Percentiles rank a stretch among this genome's conserved stretches.
phyloP scores from a whole-genome alignment of 2,888 invertebrate species.

The Desoria tigrina region DNA sequence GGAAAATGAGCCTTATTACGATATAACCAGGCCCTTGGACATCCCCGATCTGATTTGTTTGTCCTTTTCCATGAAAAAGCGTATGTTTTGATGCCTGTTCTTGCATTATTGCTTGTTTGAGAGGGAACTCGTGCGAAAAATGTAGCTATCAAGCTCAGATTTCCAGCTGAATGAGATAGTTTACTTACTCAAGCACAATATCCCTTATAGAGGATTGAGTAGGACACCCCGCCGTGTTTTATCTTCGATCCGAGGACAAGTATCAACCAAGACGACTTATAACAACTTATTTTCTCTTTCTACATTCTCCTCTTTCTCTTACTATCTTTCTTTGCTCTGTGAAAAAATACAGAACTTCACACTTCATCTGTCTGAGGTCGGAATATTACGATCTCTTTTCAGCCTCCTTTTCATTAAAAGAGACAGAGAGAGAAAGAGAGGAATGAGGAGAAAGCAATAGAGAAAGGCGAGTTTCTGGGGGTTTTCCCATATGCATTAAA shows the following conservation, averaged over 20 bases:
- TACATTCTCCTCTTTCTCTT: too few relatives aligned
- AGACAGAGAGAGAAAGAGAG: too few relatives aligned
- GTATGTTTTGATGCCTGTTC: conserved; percentile 8
- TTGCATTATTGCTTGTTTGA: conserved; percentile 22
- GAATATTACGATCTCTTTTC: too few relatives aligned
- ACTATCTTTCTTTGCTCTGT: too few relatives aligned
- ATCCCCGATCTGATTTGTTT: neutral
- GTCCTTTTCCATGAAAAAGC: conserved; percentile 9
- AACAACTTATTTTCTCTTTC: too few relatives aligned
- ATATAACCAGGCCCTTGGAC: neutral
- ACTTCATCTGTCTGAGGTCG: too few relatives aligned
- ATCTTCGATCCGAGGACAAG: neutral
- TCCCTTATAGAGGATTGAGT: conserved; percentile 2
- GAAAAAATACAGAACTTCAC: too few relatives aligned
- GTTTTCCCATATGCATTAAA: too few relatives aligned
- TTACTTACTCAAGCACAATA: conserved; percentile 6
- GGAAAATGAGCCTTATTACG: neutral
- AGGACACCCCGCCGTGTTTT: conserved; percentile 12
- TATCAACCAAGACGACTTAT: neutral
- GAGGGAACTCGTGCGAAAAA: conserved; percentile 31
- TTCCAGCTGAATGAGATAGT: conserved; percentile 5
- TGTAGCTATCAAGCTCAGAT: conserved; percentile 22
- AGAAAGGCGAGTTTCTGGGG: too few relatives aligned
- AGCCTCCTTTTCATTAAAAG: too few relatives aligned
- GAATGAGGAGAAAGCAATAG: too few relatives aligned